Evolutionary conservation across 2,797 vertebrate species (phyloP).

Genomic region (Buceros bicornis): DNA sequence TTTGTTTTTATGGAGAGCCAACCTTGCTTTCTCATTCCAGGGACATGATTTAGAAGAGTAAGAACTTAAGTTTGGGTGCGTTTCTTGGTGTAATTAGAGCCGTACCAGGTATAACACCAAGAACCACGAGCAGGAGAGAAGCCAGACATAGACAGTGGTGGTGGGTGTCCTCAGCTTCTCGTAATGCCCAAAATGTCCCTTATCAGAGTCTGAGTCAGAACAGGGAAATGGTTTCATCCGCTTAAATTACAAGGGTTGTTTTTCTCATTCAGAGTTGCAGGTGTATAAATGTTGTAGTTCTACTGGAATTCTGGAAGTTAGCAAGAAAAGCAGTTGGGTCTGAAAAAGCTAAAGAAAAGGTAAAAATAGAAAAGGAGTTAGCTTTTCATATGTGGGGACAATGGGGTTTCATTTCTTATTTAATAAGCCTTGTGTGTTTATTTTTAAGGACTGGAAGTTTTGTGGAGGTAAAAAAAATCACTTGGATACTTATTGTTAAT

Average conservation of each 20-base stretch:
- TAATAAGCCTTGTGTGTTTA: neutral
- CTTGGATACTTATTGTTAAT: fast-evolving
- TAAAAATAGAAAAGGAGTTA: neutral
- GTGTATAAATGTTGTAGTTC: neutral
- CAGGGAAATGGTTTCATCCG: neutral
- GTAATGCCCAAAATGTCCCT: neutral
- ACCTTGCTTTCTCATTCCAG: too few relatives aligned
- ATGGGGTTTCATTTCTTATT: neutral
- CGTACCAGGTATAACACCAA: too few relatives aligned
- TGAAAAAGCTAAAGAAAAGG: neutral
- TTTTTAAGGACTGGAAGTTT: neutral
- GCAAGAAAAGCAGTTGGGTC: neutral
- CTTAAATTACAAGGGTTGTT: neutral
- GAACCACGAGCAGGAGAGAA: too few relatives aligned
- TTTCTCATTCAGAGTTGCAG: neutral
- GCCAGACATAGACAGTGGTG: too few relatives aligned
- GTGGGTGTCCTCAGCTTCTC: neutral
- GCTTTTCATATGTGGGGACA: neutral
- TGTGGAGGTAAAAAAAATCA: neutral
- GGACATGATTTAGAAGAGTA: too few relatives aligned
- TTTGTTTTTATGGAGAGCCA: neutral
- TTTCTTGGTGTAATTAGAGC: too few relatives aligned
- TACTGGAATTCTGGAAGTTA: neutral
- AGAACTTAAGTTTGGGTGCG: too few relatives aligned
- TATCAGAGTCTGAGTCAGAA: neutral